phyloP scores from a whole-genome alignment of 2,888 invertebrate species.

The Clanis bilineata region DNA sequence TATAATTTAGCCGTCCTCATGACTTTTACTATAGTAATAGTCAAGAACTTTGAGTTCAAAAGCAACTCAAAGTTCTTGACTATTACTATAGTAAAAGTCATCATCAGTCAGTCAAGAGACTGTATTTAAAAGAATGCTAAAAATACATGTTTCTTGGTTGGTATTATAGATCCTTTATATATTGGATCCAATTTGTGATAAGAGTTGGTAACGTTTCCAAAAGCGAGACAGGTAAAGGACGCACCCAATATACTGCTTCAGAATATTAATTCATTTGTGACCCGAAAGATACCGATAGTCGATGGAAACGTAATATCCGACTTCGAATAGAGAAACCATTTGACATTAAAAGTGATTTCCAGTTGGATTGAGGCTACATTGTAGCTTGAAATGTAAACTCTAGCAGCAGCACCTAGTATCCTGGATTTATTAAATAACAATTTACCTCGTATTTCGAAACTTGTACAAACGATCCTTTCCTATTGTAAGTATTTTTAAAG shows the following conservation, averaged over 20 bases:
- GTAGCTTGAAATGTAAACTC: neutral
- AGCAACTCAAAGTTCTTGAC: too few relatives aligned
- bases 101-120: too few relatives aligned
- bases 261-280: constrained; percentile 10
- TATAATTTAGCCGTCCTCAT: too few relatives aligned
- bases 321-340: neutral
- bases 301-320: neutral
- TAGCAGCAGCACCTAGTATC: neutral
- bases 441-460: too few relatives aligned
- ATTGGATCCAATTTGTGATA: neutral
- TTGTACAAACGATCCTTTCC: neutral
- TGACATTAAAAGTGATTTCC: neutral
- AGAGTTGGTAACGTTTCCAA: neutral
- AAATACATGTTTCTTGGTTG: too few relatives aligned
- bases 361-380: neutral
- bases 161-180: neutral
- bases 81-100: too few relatives aligned
- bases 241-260: neutral
- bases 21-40: too few relatives aligned
- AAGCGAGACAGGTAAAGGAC: neutral
- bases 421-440: too few relatives aligned
- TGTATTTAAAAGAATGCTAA: too few relatives aligned
- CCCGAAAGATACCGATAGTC: neutral
- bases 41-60: too few relatives aligned
- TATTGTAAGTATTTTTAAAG: neutral